Percentiles rank a stretch among this genome's conserved stretches.
These are phyloP conservation scores for Cheilosia soror DNA, from an alignment of 2,888 invertebrate species.

Conservation along the genomic window DNA sequence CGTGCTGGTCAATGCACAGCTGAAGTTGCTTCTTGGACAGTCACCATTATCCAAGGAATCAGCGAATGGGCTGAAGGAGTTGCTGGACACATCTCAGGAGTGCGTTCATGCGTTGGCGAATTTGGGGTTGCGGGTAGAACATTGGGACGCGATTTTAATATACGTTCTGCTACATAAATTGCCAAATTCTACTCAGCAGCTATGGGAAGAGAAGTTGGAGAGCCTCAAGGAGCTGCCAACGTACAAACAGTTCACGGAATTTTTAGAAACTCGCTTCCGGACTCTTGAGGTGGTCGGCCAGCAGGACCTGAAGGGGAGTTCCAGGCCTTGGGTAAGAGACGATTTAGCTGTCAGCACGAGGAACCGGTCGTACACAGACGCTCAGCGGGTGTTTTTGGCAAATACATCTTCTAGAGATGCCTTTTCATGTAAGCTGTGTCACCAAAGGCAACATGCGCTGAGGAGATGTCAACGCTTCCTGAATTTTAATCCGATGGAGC, in stretches of 20 bases:
- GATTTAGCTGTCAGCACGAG: neutral
- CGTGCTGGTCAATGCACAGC: constrained; percentile 4
- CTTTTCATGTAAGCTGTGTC: neutral
- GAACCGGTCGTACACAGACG: neutral
- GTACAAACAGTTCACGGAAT: neutral
- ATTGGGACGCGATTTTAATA: too few species aligned
- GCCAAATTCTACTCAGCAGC: too few species aligned
- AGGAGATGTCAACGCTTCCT: neutral
- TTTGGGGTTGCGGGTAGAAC: too few species aligned
- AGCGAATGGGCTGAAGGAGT: too few species aligned
- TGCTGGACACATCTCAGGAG: too few species aligned
- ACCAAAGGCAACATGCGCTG: neutral
- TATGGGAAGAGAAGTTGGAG: constrained; percentile 7
- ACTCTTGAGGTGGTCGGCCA: neutral
- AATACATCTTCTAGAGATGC: neutral
- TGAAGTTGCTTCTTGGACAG: constrained; percentile 1
- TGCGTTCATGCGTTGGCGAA: too few species aligned
- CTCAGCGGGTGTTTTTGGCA: neutral
- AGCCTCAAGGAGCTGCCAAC: neutral
- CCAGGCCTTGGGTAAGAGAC: neutral
- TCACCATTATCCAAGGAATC: too few species aligned
- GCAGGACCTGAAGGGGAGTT: neutral
- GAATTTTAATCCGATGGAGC: neutral
- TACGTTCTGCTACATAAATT: too few species aligned
- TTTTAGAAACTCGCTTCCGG: neutral